These are phyloP conservation scores for Hypomesus transpacificus DNA, from an alignment of 2,113 vertebrate genomes.

Conservation along the genomic window DNA sequence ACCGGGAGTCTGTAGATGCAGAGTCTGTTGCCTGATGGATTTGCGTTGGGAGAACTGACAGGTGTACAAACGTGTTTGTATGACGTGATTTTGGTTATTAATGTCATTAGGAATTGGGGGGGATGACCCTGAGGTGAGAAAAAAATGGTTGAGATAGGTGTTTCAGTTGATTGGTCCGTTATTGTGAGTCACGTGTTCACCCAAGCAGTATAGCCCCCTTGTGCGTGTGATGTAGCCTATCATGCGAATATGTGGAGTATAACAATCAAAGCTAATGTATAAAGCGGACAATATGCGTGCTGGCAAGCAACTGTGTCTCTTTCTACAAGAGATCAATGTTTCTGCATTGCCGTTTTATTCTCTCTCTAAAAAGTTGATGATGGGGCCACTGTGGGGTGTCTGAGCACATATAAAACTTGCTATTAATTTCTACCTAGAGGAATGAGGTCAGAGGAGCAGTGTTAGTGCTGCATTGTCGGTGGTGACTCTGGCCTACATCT, in stretches of 20 bases:
- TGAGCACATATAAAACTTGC: not conserved
- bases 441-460: not conserved
- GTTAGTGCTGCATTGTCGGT: not conserved
- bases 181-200: slow-evolving; percentile 67
- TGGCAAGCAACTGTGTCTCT: slow-evolving; percentile 1
- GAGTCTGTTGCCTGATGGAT: slow-evolving; percentile 16
- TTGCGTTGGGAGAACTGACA: not conserved
- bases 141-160: slow-evolving; percentile 50
- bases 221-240: slow-evolving; percentile 33
- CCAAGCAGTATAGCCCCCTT: slow-evolving; percentile 35
- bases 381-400: not conserved
- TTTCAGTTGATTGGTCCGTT: slow-evolving; percentile 65
- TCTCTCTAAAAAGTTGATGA: slow-evolving; percentile 8
- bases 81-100: slow-evolving; percentile 18
- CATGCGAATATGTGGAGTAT: slow-evolving; percentile 44
- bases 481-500: not conserved
- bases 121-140: slow-evolving; percentile 38
- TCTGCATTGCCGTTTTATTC: slow-evolving; percentile 7
- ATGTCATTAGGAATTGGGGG: slow-evolving; percentile 30
- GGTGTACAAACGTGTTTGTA: not conserved
- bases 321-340: slow-evolving; percentile 4
- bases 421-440: not conserved
- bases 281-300: slow-evolving; percentile 18
- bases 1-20: slow-evolving; percentile 28
- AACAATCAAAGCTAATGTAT: slow-evolving; percentile 38